phyloP scores from a whole-genome alignment of 2,113 vertebrate genomes.

The Gnathonemus echidnorhynchus region DNA sequence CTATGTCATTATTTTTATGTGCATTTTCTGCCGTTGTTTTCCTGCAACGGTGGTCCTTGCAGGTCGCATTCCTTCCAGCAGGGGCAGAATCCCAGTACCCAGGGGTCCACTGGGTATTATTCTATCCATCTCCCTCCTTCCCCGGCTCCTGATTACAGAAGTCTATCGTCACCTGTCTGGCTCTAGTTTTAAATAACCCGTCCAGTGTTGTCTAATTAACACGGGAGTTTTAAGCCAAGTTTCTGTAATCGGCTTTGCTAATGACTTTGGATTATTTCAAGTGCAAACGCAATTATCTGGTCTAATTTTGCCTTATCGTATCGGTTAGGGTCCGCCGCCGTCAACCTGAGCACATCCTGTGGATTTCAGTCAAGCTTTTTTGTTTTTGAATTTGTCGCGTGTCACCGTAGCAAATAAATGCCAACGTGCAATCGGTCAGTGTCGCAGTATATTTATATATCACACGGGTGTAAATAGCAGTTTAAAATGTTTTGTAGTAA shows the following conservation, averaged over 20 bases:
- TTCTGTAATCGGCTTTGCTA: conserved; percentile 38
- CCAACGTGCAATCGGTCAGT: conserved; percentile 1
- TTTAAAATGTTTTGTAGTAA: background rate
- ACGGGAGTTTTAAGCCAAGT: conserved; percentile 30
- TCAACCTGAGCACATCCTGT: conserved; percentile 30
- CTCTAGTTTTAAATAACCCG: conserved; percentile 26
- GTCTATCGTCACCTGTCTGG: conserved; percentile 18
- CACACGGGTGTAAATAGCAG: background rate
- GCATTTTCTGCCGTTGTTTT: background rate
- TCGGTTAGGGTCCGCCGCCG: conserved; percentile 32
- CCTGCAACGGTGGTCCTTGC: background rate
- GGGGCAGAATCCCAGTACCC: background rate
- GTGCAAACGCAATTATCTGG: conserved; percentile 38
- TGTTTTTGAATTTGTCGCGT: conserved; percentile 8
- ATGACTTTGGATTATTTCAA: conserved; percentile 43
- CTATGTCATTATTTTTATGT: background rate
- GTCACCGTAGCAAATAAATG: conserved; percentile 18
- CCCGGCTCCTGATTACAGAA: background rate
- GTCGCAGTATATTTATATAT: background rate
- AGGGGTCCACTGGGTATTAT: background rate
- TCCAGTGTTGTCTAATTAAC: conserved; percentile 33
- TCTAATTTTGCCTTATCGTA: conserved; percentile 39
- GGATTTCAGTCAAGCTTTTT: conserved; percentile 22
- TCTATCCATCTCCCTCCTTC: background rate
- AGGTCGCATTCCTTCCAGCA: background rate